Base-by-base conservation (phyloP, 2,113 vertebrate species). In the Dromiciops gliroides region DNA sequence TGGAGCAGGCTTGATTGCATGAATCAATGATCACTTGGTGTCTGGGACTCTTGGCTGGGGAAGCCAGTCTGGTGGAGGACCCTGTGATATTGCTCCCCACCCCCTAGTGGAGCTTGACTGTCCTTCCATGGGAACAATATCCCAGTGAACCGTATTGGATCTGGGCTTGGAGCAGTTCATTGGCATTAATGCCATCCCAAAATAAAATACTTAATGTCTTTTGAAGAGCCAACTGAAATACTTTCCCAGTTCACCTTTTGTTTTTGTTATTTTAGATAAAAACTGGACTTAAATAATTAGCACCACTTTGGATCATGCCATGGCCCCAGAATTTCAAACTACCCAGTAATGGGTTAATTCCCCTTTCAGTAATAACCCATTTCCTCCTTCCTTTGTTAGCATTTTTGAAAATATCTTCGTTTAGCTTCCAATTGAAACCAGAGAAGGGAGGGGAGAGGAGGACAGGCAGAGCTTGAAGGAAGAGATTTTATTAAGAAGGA, bases 231-330 rank as follows among this genome's bases (percentile, higher is more conserved):
- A 92, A 93, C 97, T 98, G 93, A 97, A 95, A 89, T 88, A 97
- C 96, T 97, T 98, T 95, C 91, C 89, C 93, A 91, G 95, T 94
- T 94, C 48, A 92, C 3, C 95, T 95, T 98, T 97, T 97, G 97
- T 97, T 90, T 97, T 97, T 97, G 93, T 98, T 98, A 95, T 95
- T 98, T 98, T 96, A 97, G 97, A 98, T 98, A 98, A 97, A 28
- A 90, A 93, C 97, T 97, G 96, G 88, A 97, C 98, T 98, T 97
- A 97, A 98, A 97, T 98, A 97, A 96, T 95, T 95, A 96, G 96
- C 96, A 94, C 92, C 49, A 0, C 48, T 94, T 53, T 98, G 56
- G 83, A 93, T 83, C 97, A 91, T 90, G 95, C 91, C 90, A 96
- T 93, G 94, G 93, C 95, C 97, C 98, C 96, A 94, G 90, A 96